Percentiles rank a stretch among this genome's conserved stretches.
These are phyloP conservation scores for Vicugna pacos DNA, from an alignment of 2,113 vertebrate genomes.

Conservation along the genomic window DNA sequence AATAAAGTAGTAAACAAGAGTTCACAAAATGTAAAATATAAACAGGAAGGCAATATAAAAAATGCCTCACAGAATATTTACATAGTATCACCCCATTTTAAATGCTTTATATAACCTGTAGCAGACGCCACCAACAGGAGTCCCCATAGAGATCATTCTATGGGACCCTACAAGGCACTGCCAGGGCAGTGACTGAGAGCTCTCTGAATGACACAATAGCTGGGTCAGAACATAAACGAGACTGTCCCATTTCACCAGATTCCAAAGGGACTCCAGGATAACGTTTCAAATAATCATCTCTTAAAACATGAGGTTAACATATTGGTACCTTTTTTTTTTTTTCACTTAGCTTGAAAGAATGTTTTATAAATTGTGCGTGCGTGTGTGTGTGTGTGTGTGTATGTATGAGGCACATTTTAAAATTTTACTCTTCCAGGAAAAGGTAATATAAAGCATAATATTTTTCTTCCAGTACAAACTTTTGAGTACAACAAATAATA, in stretches of 20 bases:
- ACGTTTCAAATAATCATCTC: background rate
- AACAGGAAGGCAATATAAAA: conserved; percentile 52
- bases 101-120: background rate
- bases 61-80: background rate
- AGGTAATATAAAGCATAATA: background rate
- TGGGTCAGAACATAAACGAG: background rate
- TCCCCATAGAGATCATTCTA: background rate
- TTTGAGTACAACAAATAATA: background rate
- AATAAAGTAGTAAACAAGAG: conserved; percentile 51
- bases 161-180: background rate
- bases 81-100: background rate
- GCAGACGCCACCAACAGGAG: background rate
- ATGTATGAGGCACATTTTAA: conserved; percentile 10
- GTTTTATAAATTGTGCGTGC: background rate
- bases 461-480: background rate
- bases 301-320: background rate
- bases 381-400: background rate
- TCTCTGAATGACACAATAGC: background rate
- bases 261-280: background rate
- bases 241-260: background rate
- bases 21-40: conserved; percentile 40
- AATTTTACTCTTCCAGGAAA: conserved; percentile 28
- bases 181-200: background rate
- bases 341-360: background rate
- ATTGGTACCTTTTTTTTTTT: background rate